Base-by-base conservation (phyloP, 2,113 vertebrate genomes). In the Rattus rattus region DNA sequence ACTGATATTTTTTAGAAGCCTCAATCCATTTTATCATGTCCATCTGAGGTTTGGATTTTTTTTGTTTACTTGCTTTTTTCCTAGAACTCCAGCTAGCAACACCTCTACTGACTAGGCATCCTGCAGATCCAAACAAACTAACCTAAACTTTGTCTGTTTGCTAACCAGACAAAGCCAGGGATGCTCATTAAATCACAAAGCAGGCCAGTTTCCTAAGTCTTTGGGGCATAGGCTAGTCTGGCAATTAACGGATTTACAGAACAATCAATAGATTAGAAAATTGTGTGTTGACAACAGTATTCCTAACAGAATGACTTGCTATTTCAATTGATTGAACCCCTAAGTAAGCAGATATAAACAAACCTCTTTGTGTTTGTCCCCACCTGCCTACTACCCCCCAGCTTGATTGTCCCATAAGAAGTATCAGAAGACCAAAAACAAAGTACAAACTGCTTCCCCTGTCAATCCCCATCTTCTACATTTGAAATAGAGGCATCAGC, bases 341-440 rank as follows among this genome's bases (percentile, higher is more conserved):
- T 96, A 96, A 96, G 65, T 88, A 96, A 97, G 96, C 80, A 96
- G 92, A 94, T 59, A 90, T 84, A 94, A 96, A 94, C 69, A 96
- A 90, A 92, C 33, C 5, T n/a, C 79, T 28, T 72, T 39, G 52
- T 88, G 67, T 20, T 36, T 17, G 52, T 19, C 20, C 8, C 20
- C 4, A 89, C 79, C 13, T 72, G 39, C 36, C 39, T 86, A 49
- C 30, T 54, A 33, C 83, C 73, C 73, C 72, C 90, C 95, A 86
- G 43, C 63, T 89, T 76, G 16, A 91, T 77, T 59, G 72, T 75
- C 83, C 52, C 56, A 69, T 39, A 91, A 63, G 73, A 39, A 84
- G 17, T 86, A 26, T 89, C 70, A 73, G 52, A 97, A 94, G 47
- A 77, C 73, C 49, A 89, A 97, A 96, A 95, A 36, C 72, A 19